Conservation (phyloP, 2,888 invertebrate genomes). For the Parochlus steinenii region DNA sequence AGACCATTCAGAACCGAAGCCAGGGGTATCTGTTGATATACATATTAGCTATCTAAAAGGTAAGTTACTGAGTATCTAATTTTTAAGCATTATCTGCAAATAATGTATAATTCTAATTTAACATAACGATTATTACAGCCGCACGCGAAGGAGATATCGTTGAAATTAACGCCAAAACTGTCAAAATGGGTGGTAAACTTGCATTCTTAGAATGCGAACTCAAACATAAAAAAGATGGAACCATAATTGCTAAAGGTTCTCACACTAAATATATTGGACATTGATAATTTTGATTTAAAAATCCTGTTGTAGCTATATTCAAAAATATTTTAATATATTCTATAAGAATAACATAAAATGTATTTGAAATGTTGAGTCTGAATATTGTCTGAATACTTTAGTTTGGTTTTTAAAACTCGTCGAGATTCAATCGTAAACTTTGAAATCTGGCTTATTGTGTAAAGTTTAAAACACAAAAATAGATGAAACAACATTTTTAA, state of each 20-base stretch:
- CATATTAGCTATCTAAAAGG: slow-evolving; percentile 49
- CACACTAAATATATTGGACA: slow-evolving; percentile 62
- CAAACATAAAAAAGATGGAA: slow-evolving; percentile 52
- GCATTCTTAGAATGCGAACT: slow-evolving; percentile 72
- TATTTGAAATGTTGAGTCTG: too few relatives aligned
- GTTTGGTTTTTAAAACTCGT: too few relatives aligned
- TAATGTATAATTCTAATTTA: slow-evolving; percentile 13
- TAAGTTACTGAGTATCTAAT: slow-evolving; percentile 8
- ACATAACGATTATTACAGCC: slow-evolving; percentile 54
- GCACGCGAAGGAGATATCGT: slow-evolving; percentile 65
- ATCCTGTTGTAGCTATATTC: too few relatives aligned
- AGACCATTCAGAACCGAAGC: slow-evolving; percentile 30
- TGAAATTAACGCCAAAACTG: slow-evolving; percentile 58
- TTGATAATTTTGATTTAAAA: too few relatives aligned
- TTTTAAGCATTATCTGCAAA: slow-evolving; percentile 10
- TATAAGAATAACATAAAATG: too few relatives aligned
- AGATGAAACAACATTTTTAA: too few relatives aligned
- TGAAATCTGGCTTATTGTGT: too few relatives aligned
- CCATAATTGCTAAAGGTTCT: slow-evolving; percentile 59
- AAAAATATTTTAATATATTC: too few relatives aligned
- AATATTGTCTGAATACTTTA: too few relatives aligned
- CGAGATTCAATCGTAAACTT: too few relatives aligned
- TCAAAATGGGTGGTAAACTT: slow-evolving; percentile 58
- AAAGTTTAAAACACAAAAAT: too few relatives aligned
- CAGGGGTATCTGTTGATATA: slow-evolving; percentile 71